phyloP scores from a whole-genome alignment of 2,113 vertebrate genomes.

The Xyrauchen texanus region DNA sequence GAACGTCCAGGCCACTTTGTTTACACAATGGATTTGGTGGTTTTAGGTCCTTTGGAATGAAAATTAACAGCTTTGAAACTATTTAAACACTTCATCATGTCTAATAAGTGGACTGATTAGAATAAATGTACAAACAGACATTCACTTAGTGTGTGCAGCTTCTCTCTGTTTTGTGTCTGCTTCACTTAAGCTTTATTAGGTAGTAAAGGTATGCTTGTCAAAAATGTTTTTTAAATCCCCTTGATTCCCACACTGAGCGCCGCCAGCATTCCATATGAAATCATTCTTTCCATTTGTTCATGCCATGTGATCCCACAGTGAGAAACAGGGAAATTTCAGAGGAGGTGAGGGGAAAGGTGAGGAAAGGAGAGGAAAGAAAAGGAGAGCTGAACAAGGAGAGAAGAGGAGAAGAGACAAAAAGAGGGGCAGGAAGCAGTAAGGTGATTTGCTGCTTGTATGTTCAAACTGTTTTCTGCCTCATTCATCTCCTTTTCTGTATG shows the following conservation, averaged over 20 bases:
- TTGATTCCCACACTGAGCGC: conserved; percentile 55
- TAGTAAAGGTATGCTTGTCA: conserved; percentile 62
- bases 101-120: not conserved
- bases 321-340: not conserved
- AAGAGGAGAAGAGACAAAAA: too few relatives aligned
- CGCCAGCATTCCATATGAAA: conserved; percentile 60
- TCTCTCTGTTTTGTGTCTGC: conserved; percentile 24
- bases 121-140: conserved; percentile 27
- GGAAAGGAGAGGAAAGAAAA: too few relatives aligned
- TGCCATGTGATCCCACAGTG: conserved; percentile 58
- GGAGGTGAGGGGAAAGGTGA: not conserved
- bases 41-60: not conserved
- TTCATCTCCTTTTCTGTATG: too few relatives aligned
- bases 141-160: not conserved
- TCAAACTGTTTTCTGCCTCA: too few relatives aligned
- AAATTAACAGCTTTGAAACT: not conserved
- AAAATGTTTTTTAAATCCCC: conserved; percentile 62
- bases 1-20: not conserved
- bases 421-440: too few relatives aligned
- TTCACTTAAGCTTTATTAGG: conserved; percentile 60
- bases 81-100: not conserved
- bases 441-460: too few relatives aligned
- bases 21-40: not conserved
- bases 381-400: too few relatives aligned
- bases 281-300: conserved; percentile 71